Base-by-base conservation (phyloP, 1,140 invertebrate genomes). In the Eurosta solidaginis region DNA sequence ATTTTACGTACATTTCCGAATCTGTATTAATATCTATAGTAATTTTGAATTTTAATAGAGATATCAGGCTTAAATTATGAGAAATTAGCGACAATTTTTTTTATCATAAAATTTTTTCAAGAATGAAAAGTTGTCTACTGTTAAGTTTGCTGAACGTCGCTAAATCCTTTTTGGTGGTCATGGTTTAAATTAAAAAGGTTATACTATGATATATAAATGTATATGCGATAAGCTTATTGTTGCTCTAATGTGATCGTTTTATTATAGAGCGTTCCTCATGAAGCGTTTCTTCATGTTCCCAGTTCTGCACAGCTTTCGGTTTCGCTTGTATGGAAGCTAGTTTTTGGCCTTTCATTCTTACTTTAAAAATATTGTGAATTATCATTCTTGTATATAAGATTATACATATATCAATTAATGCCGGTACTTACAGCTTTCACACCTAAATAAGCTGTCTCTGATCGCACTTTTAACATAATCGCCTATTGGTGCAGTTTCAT, bases 301-400 rank as follows among this genome's bases (percentile, higher is more conserved):
- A 92, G 68, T 90, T 89, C 63, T 89, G 89, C 29, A 89, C 81
- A 9, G 89, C 85, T 45, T 89, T 84, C 80, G 89, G 85, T 59
- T 88, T 92, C 33, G 93, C 85, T 83, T 91, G 89, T 84, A 92
- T 90, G 82, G 92, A 92, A 82, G 92, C 89, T 82, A 92, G 92
- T 83, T 93, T 94, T n/a, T 94, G 93, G 84, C 95, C 94, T 84
- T 91, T 92, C 1, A 92, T 92, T 79, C 94, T 88, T 78, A 93
- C 94, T 82, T 36, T 2, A 79, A 7, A 0, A 6, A 22, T 3
- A 75, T 2, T 47, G 44, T n/a, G 22, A 74, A 73, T 44, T 12
- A 52, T 42, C 74, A 78, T n/a, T 4, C 47, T 76, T 44, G 75
- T 2, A 1, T 0, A 54, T 9, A 44, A 49, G 0, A 44, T 20